Evolutionary conservation across 2,113 vertebrate genomes (phyloP), one percentile per base, ranked within the genome.

Genomic region (Rattus rattus): DNA sequence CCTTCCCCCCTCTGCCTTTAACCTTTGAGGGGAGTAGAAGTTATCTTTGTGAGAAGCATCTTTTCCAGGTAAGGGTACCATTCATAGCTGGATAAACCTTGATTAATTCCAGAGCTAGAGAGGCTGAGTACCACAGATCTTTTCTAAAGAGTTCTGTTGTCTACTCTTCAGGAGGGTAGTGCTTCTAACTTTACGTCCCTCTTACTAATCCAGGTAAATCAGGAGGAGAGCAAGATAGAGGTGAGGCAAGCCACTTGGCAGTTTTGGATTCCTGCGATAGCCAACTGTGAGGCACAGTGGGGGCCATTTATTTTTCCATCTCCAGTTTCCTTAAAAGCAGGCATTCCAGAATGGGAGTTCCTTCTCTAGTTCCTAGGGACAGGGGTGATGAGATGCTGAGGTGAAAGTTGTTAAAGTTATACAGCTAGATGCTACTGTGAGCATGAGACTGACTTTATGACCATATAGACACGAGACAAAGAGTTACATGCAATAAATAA

Each of bases 21-120:
- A 70, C 47, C 88, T 98, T 97, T 96, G 93, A 96, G 87, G 96
- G 90, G 98, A 97, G 10, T 12, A 97, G 93, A 97, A 86, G 89
- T 96, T 97, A 97, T 97, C 90, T 97, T 94, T 43, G 54, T 92
- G 89, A 77, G 36, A 49, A 90, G 10, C 28, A 33, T 85, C 20
- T n/a, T 88, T 73, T 88, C 54, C 47, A 89, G 63, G 88, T 61
- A 86, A 93, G 14, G 33, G 26, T 3, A n/a, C 22, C 17, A 56
- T 72, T 75, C 14, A 28, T 84, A 70, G 49, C 33, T 94, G 52
- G 65, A 79, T 76, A 85, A 93, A 33, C 13, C n/a, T 43, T 43
- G 72, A 11, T 75, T 75, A 20, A 69, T 75, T 39, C 3, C 59
- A 20, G 43, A 33, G 20, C 47, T 77, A 67, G 81, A 59, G 47